Percentiles rank a stretch among this genome's conserved stretches.
phyloP scores from a whole-genome alignment of 2,113 vertebrate genomes.

The Macheiramphus alcinus region DNA sequence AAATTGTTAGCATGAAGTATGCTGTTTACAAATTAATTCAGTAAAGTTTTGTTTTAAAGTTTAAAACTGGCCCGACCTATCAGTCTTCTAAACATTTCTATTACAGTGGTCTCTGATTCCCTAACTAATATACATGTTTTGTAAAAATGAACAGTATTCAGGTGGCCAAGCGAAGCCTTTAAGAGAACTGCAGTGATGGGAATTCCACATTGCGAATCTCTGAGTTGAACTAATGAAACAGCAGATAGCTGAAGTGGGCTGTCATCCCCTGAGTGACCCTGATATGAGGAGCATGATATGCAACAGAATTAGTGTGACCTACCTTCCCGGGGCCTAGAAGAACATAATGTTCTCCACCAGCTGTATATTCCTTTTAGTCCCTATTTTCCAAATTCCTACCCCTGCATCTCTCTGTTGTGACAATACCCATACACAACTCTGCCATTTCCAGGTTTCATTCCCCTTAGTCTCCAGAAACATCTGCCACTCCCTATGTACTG shows the following conservation, averaged over 20 bases:
- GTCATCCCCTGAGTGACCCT: not conserved
- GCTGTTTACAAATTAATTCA: not conserved
- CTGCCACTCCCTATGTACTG: not conserved
- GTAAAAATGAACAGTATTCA: not conserved
- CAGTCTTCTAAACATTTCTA: not conserved
- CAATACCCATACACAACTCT: fast-evolving
- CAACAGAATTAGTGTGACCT: not conserved
- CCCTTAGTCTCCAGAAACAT: not conserved
- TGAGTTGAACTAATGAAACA: not conserved
- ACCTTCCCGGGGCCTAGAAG: not conserved
- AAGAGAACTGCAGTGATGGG: not conserved
- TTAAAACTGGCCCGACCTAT: not conserved
- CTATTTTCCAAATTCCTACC: not conserved
- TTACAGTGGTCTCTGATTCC: not conserved
- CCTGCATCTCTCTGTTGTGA: not conserved
- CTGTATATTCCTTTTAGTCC: not conserved
- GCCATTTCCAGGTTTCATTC: not conserved
- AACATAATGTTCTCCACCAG: not conserved
- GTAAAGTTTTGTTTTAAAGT: not conserved
- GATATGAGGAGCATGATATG: not conserved
- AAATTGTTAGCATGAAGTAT: not conserved
- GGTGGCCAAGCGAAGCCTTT: not conserved
- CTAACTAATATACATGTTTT: not conserved
- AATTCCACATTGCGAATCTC: not conserved
- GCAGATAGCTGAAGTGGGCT: not conserved